Evolutionary conservation across 2,888 invertebrate genomes (phyloP), one percentile per base, ranked within the genome.

Genomic region (Mythimna pallens): DNA sequence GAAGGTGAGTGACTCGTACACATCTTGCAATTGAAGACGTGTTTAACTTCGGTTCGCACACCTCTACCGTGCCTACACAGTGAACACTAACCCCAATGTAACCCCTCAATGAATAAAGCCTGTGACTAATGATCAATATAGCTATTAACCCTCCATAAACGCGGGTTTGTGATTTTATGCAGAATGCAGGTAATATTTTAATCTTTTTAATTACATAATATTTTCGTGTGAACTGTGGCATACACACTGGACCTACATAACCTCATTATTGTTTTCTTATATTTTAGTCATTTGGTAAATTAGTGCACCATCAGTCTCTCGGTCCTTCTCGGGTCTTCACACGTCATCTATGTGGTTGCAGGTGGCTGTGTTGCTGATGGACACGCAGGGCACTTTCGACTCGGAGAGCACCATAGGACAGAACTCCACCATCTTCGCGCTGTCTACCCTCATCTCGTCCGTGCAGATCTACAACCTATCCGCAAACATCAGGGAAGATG

Each of bases 321-420:
- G 47, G 47, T 20, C 17, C 47, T 5, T 47, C 17, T 47, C 47
- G 17, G 47, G 17, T 47, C 47, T 47, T 47, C 17, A 47, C 47
- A 17, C 7, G 47, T 20, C 43, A 47, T 30, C 34, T 34, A 54
- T 67, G 20, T 58, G 61, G 65, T 80, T 65, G 20, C 92, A 97
- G 97, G 97, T 99, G 70, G 99, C 98, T 71, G 97, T 99, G 47
- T 96, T 99, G 83, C 94, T 99, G 88, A 97, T 99, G 88, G 97
- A 99, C 92, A 99, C 99, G n/a, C 99, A 99, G 94, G 98, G 99
- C 79, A 98, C 99, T 61, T 99, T 99, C 96, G 99, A 99, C 96
- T 99, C 99, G 92, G 99, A 98, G 93, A 98, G 98, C 83, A 99
- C 99, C 14, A 98, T 99, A 40, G 97, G 98, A 79, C 99, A 99